Base-by-base conservation (phyloP, 2,888 invertebrate genomes). In the Heliconius ethilla region DNA sequence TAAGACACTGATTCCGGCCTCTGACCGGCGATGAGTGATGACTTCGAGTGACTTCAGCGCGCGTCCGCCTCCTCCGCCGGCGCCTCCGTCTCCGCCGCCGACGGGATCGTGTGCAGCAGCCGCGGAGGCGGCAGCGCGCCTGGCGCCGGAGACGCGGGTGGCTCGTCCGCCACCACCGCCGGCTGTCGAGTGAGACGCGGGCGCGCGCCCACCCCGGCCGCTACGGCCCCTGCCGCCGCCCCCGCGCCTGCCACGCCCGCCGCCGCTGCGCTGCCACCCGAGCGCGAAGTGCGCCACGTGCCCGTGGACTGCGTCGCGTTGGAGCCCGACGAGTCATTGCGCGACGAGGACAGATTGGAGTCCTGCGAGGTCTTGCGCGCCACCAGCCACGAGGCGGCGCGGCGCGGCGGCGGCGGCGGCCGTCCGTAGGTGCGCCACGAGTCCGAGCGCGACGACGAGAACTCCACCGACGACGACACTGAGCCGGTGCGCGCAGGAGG, bases 361-460 rank as follows among this genome's bases (percentile, higher is more conserved):
- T 98, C 98, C 89, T 98, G 98, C 18, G 98, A 98, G 0, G 98
- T 97, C 92, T 98, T 98, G 75, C 98, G 95, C n/a, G 98, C 97
- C 40, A 98, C 97, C 80, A 98, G 94, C 98, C 98, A 98, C 1
- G 98, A 97, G 0, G 98, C 97, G 72, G 98, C 97, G 82, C 98
- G 95, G 76, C 98, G 95, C 86, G 97, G 96, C 1, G 97, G 97
- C 0, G 98, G 97, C 76, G 98, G 97, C 73, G 97, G 96, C 83
- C 97, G 97, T 55, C 96, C 96, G 98, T 98, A 80, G 97, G 95
- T 6, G 97, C 97, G 78, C 97, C 97, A 85, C 51, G 85, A 85
- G 80, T 85, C 85, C 22, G 85, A 66, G 97, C 96, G 82, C 97
- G 95, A 85, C 70, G 97, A 98, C 82, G 97, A 97, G 92, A 97